phyloP scores from a whole-genome alignment of 2,797 vertebrate genomes.

The Pygocentrus nattereri region DNA sequence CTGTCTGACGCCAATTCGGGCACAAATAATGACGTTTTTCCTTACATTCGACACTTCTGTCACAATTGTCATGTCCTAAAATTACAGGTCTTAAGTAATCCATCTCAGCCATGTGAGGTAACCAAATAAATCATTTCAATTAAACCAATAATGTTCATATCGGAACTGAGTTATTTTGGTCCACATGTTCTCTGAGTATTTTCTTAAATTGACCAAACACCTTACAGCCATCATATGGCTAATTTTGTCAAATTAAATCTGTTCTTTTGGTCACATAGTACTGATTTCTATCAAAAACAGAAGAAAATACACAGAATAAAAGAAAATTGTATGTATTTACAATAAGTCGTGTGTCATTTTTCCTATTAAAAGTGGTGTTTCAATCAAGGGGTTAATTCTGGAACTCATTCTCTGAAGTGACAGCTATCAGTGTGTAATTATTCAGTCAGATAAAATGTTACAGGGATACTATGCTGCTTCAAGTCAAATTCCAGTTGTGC shows the following conservation, averaged over 20 bases:
- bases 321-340: background rate
- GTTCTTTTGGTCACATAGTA: background rate
- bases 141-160: no score
- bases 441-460: background rate
- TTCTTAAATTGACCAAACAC: no score
- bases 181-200: background rate
- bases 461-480: background rate
- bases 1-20: background rate
- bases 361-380: background rate
- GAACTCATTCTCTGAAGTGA: no score
- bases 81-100: background rate
- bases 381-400: no score
- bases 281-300: background rate
- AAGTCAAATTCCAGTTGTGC: background rate
- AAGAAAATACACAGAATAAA: background rate
- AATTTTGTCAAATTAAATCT: background rate
- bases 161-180: background rate
- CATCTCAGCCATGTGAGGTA: background rate
- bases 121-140: no score
- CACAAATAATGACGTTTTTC: background rate
- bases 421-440: no score
- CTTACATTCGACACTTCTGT: background rate
- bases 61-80: background rate
- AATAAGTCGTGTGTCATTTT: background rate
- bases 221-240: background rate